Evolutionary conservation across 2,888 invertebrate genomes (phyloP).

Genomic region (Tethea ocularis): DNA sequence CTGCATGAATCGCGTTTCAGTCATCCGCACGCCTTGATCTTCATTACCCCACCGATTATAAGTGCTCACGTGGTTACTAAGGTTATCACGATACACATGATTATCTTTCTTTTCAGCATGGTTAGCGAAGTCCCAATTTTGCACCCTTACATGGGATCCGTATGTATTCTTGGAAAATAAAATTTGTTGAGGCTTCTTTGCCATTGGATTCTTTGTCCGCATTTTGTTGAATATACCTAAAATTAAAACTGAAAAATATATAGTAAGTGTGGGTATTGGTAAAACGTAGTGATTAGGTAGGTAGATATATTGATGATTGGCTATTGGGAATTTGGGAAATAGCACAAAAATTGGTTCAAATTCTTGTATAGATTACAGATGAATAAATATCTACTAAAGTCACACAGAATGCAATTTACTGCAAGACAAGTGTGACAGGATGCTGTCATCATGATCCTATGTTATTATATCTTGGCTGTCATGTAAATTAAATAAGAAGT

Average conservation of each 20-base stretch:
- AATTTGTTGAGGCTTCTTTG: slow-evolving; percentile 75
- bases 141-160: slow-evolving; percentile 65
- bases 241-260: no score
- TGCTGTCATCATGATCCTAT: no score
- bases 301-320: no score
- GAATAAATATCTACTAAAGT: no score
- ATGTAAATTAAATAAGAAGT: no score
- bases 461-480: no score
- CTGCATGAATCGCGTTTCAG: slow-evolving; percentile 78
- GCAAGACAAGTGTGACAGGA: no score
- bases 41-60: slow-evolving; percentile 72
- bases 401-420: no score
- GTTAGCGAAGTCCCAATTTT: slow-evolving; percentile 71
- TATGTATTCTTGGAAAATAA: slow-evolving; percentile 75
- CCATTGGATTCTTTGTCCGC: slow-evolving; percentile 60
- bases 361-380: no score
- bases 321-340: no score
- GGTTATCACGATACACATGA: slow-evolving; percentile 71
- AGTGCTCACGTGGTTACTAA: slow-evolving; percentile 76
- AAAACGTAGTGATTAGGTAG: neutral
- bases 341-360: no score
- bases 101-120: slow-evolving; percentile 77
- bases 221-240: slow-evolving; percentile 35
- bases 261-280: neutral
- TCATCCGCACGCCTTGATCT: slow-evolving; percentile 63